phyloP scores from a whole-genome alignment of 1,140 invertebrate genomes.

The Lepidurus couesii region DNA sequence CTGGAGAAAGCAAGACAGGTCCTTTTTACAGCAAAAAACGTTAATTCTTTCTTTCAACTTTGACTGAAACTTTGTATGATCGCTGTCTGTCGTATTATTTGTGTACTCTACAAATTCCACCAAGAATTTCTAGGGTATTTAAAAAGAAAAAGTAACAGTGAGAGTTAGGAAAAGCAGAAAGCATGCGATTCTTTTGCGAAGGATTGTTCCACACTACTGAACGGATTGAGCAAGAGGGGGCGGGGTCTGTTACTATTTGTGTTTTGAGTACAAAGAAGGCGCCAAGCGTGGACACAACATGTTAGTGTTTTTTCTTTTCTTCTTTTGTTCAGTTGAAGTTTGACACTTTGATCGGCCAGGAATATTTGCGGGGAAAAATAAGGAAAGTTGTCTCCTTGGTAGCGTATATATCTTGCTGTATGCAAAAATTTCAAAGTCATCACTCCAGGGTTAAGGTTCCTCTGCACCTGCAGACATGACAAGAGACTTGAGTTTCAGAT shows the following conservation, averaged over 20 bases:
- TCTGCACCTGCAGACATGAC: conserved; percentile 13
- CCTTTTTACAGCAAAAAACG: not conserved
- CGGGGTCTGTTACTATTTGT: not conserved
- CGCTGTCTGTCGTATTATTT: conserved; percentile 1
- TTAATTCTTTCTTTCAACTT: not conserved
- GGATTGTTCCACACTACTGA: too few relatives aligned
- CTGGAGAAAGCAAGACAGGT: not conserved
- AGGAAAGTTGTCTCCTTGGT: not conserved
- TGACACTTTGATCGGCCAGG: not conserved
- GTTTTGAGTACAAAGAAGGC: conserved; percentile 7
- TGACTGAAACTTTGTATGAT: not conserved
- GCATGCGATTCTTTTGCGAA: too few relatives aligned
- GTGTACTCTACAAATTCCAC: not conserved
- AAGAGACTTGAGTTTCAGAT: conserved; percentile 12
- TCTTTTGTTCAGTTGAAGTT: not conserved
- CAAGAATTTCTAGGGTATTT: not conserved
- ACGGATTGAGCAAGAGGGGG: not conserved
- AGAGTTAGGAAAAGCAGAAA: too few relatives aligned
- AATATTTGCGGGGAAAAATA: not conserved
- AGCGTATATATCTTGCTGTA: conserved; percentile 10
- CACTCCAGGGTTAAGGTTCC: conserved; percentile 20
- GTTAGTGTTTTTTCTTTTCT: too few relatives aligned
- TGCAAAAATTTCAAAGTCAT: conserved; percentile 15
- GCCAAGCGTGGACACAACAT: not conserved
- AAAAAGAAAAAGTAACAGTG: not conserved